Percentiles rank a stretch among this genome's conserved stretches.
These are phyloP conservation scores for Muscina levida DNA, from an alignment of 2,888 invertebrate species.

Conservation along the genomic window DNA sequence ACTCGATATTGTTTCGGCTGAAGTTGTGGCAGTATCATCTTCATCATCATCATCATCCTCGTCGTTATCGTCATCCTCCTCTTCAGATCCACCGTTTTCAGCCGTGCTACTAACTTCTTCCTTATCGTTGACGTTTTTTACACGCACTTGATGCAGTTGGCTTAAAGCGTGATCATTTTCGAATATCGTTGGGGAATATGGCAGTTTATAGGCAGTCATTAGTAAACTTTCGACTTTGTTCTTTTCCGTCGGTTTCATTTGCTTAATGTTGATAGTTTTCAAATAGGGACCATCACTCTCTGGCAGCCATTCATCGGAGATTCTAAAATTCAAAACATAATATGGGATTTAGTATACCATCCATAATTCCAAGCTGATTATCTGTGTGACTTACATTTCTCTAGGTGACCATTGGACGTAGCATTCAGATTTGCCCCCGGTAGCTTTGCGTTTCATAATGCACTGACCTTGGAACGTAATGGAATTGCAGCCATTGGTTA, in stretches of 20 bases:
- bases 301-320: slow-evolving; percentile 92
- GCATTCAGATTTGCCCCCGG: slow-evolving; percentile 85
- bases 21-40: slow-evolving; percentile 65
- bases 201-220: slow-evolving; percentile 76
- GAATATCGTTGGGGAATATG: slow-evolving; percentile 75
- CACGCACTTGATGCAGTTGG: slow-evolving; percentile 41
- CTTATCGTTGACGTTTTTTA: slow-evolving; percentile 18
- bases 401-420: slow-evolving; percentile 91
- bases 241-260: slow-evolving; percentile 77
- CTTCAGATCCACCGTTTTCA: slow-evolving; percentile 62
- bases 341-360: too few relatives aligned
- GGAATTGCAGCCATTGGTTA: slow-evolving; percentile 85
- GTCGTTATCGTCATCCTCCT: slow-evolving; percentile 69
- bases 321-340: slow-evolving; percentile 81
- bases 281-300: slow-evolving; percentile 85
- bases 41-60: slow-evolving; percentile 59
- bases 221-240: slow-evolving; percentile 76
- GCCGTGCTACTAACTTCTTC: slow-evolving; percentile 63
- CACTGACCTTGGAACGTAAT: slow-evolving; percentile 87
- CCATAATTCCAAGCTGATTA: neutral
- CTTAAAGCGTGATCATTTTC: slow-evolving; percentile 71
- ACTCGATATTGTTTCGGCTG: slow-evolving; percentile 73
- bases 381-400: slow-evolving; percentile 87
- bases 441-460: slow-evolving; percentile 84
- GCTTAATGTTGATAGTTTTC: slow-evolving; percentile 81